phyloP scores from a whole-genome alignment of 2,113 vertebrate genomes.

The Oxyruncus cristatus region DNA sequence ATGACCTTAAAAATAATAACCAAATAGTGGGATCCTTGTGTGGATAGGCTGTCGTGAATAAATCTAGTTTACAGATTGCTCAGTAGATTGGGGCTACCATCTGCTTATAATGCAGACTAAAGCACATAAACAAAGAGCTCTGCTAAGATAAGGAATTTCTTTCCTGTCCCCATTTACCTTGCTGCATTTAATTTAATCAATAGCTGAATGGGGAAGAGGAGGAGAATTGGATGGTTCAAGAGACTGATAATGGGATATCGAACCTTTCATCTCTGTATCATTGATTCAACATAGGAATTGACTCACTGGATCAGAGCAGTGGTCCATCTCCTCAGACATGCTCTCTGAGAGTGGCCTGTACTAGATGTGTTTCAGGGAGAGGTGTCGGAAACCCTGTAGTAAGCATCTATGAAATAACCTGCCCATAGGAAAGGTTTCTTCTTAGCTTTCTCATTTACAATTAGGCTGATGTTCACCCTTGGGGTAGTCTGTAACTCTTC shows the following conservation, averaged over 20 bases:
- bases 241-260: slow-evolving; percentile 59
- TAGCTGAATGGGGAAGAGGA: slow-evolving; percentile 48
- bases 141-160: slow-evolving; percentile 44
- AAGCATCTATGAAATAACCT: not conserved
- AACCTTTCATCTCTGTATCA: slow-evolving; percentile 53
- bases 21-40: not conserved
- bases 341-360: not conserved
- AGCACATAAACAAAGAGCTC: not conserved
- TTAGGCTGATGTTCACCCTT: not conserved
- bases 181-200: slow-evolving; percentile 60
- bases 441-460: not conserved
- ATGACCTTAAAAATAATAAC: slow-evolving; percentile 28
- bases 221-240: slow-evolving; percentile 55
- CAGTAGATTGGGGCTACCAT: not conserved
- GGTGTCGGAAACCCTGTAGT: not conserved
- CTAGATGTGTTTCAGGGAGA: not conserved
- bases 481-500: not conserved
- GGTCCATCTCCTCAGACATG: slow-evolving; percentile 16
- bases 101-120: not conserved
- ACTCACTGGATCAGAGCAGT: slow-evolving; percentile 43
- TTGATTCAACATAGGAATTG: slow-evolving; percentile 59
- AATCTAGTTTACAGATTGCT: not conserved
- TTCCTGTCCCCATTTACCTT: slow-evolving; percentile 43
- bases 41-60: slow-evolving; percentile 32
- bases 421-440: not conserved